Conservation (phyloP, 2,113 vertebrate genomes). For the Camelus bactrianus region DNA sequence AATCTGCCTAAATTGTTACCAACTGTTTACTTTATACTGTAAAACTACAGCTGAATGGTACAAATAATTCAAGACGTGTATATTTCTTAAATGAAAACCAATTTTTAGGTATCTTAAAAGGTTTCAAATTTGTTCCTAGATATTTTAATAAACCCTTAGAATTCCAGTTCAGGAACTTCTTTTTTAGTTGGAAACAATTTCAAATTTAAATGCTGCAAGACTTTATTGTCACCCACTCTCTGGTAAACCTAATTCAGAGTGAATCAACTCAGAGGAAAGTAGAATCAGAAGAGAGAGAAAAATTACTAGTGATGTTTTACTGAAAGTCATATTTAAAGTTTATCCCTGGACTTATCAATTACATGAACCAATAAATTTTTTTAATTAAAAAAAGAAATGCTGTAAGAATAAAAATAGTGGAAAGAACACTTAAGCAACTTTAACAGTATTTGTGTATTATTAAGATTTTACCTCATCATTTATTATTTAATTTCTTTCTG, state of each 20-base stretch:
- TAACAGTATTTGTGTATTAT: neutral
- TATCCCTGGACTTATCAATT: neutral
- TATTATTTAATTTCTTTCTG: neutral
- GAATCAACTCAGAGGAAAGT: neutral
- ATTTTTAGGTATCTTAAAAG: constrained; percentile 77
- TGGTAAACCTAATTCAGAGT: neutral
- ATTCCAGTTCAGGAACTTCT: constrained; percentile 59
- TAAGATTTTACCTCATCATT: neutral
- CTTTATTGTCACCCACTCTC: neutral
- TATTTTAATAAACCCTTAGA: constrained; percentile 80
- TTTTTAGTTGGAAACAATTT: constrained; percentile 2
- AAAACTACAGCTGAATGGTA: constrained; percentile 75
- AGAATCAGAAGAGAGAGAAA: neutral
- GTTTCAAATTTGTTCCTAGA: constrained; percentile 78
- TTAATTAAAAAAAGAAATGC: neutral
- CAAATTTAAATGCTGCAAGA: neutral
- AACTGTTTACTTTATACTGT: constrained; percentile 56
- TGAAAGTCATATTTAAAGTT: neutral
- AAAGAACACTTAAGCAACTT: neutral
- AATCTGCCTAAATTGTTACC: constrained; percentile 62
- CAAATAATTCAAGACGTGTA: constrained; percentile 77
- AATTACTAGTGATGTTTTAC: neutral
- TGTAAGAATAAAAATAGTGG: neutral
- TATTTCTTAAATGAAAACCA: constrained; percentile 79
- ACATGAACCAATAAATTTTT: neutral